Base-by-base conservation (phyloP, 2,888 invertebrate species). In the Zygogramma bicolorata region DNA sequence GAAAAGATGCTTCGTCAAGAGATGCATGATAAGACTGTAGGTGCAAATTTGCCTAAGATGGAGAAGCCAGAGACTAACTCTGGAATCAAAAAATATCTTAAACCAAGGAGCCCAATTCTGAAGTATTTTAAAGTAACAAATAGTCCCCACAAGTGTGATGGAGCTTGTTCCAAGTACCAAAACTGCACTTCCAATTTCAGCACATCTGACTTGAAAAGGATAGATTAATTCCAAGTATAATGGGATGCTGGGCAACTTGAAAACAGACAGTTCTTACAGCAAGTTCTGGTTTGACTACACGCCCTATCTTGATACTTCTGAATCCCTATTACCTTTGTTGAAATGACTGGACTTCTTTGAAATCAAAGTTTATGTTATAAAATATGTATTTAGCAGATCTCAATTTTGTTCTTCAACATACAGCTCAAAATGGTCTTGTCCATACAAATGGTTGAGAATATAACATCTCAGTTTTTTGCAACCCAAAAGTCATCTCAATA, bases 1-100 rank as follows among this genome's bases (percentile, higher is more conserved):
- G 90, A 91, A 77, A 89, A 89, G 76, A 84, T 80, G 68, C 77
- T 84, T 1, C 81, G 82, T 1, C 84, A 81, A 58, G 74, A 77
- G 22, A 70, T 72, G 67, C 57, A 68, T 27, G 75, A 77, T 20
- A 74, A 68, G 58, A 74, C 74, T 46, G 66, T 71, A 49, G 60
- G 75, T 22, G 61, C 20, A 25, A 65, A 60, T 53, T 81, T 85
- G 0, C 79, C 83, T 3, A 86, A 85, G 78, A 71, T 80, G n/a
- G 65, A 76, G 1, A 83, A 78, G 70, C 63, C 80, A 31, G 83
- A 85, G n/a, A 22, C 67, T 31, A 75, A 77, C 8, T 70, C 78
- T 7, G 79, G 72, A 72, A 75, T 59, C 57, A 77, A 74, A 20
- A 77, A 76, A 31, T 65, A 66, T 29, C 34, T 73, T 7, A 76